Evolutionary conservation across 2,797 vertebrate genomes (phyloP), one percentile per base, ranked within the genome.

Genomic region (Parambassis ranga): DNA sequence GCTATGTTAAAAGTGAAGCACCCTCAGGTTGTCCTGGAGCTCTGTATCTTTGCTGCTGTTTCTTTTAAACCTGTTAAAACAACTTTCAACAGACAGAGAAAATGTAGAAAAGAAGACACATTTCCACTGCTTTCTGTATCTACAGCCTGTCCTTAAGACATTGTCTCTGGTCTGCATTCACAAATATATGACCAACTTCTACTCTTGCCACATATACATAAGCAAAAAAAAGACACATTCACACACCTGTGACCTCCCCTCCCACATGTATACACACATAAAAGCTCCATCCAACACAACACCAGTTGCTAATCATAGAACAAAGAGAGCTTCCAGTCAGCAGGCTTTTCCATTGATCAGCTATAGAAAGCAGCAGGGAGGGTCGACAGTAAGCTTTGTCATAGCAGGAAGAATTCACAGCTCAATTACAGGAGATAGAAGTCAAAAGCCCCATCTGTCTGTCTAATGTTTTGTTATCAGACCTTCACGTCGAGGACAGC

Each of bases 271-370:
- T 39, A 47, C 68, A 51, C 57, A 74, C 84, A 85, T 74, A 77
- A 79, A 87, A 80, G 75, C 75, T 36, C 19, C 64, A 50, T 24
- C 63, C 64, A 51, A 58, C 47, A 65, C 60, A 65, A 66, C 66
- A 53, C 66, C 46, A 53, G 64, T 42, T 47, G 84, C 83, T 91
- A 89, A 91, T 91, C 88, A 81, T 59, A 79, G 84, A 81, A 91
- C 83, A 89, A 88, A 90, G 63, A 79, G 72, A 77, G 62, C 65
- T 76, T 72, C 70, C 81, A 65, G 81, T 82, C 85, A 77, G 82
- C 83, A 57, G 75, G 68, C 63, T 37, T 42, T 75, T 65, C 72
- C 72, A 83, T 75, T 90, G 87, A 90, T 84, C 71, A 58, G 75
- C 71, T 41, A 63, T 57, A 82, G 72, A 84, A 53, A 66, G 77